Evolutionary conservation across 2,888 invertebrate species (phyloP).

Genomic region (Aphodius granarius): DNA sequence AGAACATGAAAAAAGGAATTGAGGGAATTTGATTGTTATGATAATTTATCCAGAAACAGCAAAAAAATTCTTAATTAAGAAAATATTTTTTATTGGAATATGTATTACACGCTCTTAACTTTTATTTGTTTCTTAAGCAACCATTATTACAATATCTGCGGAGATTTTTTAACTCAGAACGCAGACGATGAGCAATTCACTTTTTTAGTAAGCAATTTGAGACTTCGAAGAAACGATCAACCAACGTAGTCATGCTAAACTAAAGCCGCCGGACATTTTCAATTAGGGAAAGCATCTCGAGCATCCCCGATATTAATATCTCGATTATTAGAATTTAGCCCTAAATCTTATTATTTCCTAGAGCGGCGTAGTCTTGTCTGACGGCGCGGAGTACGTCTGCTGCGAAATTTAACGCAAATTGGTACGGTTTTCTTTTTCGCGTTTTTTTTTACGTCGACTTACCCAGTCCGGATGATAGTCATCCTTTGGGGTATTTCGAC

Average conservation of each 20-base stretch:
- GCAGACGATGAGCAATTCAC: neutral
- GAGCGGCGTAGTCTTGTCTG: neutral
- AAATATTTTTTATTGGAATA: too few species aligned
- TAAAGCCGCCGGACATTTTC: neutral
- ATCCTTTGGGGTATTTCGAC: neutral
- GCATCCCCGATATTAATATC: neutral
- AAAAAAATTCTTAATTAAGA: too few species aligned
- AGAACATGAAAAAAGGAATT: too few species aligned
- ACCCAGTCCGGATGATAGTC: neutral
- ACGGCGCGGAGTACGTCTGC: neutral
- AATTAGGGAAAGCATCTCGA: neutral
- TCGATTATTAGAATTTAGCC: neutral
- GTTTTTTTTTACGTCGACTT: neutral
- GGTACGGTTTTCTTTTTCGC: neutral
- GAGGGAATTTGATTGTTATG: too few species aligned
- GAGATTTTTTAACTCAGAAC: too few species aligned
- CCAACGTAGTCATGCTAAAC: neutral
- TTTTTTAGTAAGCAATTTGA: neutral
- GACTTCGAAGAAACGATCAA: too few species aligned
- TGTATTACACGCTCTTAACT: too few species aligned
- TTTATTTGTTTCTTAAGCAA: neutral
- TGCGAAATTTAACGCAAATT: neutral
- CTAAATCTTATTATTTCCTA: neutral
- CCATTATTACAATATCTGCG: neutral
- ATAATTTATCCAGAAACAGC: too few species aligned